A percentile compares a stretch with the other conserved stretches of the same genome.
phyloP scores from a whole-genome alignment of 2,113 vertebrate genomes.

The Centropus bengalensis region DNA sequence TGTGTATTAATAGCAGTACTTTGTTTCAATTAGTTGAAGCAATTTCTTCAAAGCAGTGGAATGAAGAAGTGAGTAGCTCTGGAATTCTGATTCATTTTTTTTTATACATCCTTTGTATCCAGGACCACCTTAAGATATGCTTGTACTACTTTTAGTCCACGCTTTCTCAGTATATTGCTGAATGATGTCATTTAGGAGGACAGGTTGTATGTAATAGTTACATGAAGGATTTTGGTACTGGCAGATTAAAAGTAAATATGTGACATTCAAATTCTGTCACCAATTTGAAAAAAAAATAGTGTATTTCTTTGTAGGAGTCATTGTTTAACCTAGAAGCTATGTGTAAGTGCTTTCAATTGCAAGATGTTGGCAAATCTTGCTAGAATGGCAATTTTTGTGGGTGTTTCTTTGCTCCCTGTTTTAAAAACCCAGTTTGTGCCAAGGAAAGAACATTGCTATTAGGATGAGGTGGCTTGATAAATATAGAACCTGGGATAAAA shows the following conservation, averaged over 20 bases:
- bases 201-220: neutral
- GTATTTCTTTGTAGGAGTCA: neutral
- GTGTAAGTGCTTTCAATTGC: neutral
- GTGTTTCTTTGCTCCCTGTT: neutral
- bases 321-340: neutral
- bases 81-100: neutral
- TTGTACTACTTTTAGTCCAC: neutral
- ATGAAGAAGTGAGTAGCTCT: neutral
- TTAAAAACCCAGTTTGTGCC: neutral
- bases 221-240: neutral
- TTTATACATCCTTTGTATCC: neutral
- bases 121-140: neutral
- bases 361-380: neutral
- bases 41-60: neutral
- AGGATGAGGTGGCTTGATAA: constrained; percentile 18
- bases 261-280: neutral
- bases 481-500: constrained; percentile 30
- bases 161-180: neutral
- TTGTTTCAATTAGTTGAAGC: neutral
- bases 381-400: neutral
- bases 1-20: neutral
- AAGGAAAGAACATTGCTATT: neutral
- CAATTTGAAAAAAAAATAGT: neutral
- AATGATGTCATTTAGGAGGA: neutral
- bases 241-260: neutral